These are phyloP conservation scores for Apodemia mormo DNA, from an alignment of 2,888 invertebrate species.

Conservation along the genomic window DNA sequence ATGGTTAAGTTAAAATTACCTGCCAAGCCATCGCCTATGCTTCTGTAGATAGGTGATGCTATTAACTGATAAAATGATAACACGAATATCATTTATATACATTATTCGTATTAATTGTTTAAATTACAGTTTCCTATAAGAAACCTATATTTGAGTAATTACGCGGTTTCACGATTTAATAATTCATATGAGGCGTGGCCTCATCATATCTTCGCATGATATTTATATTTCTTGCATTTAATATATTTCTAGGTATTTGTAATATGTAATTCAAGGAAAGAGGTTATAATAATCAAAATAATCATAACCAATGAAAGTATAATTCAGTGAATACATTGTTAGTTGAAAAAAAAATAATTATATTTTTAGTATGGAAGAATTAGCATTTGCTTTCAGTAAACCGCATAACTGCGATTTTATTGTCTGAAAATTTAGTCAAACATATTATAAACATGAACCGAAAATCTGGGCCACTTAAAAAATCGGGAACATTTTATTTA, in stretches of 20 bases:
- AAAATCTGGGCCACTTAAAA: too few relatives aligned
- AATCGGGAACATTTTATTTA: too few relatives aligned
- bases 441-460: too few relatives aligned
- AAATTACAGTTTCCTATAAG: slow-evolving; percentile 50
- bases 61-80: slow-evolving; percentile 43
- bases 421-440: too few relatives aligned
- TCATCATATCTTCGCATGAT: slow-evolving; percentile 23
- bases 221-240: neutral
- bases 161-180: slow-evolving; percentile 41
- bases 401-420: too few relatives aligned
- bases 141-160: slow-evolving; percentile 40
- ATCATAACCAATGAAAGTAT: too few relatives aligned
- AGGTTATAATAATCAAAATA: neutral
- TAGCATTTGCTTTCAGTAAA: too few relatives aligned
- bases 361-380: too few relatives aligned
- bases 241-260: neutral
- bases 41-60: slow-evolving; percentile 38
- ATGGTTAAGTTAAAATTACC: slow-evolving; percentile 45
- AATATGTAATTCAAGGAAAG: neutral
- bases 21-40: slow-evolving; percentile 57
- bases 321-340: too few relatives aligned
- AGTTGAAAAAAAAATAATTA: too few relatives aligned
- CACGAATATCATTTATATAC: slow-evolving; percentile 40
- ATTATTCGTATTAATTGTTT: slow-evolving; percentile 46
- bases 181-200: slow-evolving; percentile 36